Conservation (phyloP, 35 echinoderm and acorn worm genomes). For the Heliocidaris tuberculata region DNA sequence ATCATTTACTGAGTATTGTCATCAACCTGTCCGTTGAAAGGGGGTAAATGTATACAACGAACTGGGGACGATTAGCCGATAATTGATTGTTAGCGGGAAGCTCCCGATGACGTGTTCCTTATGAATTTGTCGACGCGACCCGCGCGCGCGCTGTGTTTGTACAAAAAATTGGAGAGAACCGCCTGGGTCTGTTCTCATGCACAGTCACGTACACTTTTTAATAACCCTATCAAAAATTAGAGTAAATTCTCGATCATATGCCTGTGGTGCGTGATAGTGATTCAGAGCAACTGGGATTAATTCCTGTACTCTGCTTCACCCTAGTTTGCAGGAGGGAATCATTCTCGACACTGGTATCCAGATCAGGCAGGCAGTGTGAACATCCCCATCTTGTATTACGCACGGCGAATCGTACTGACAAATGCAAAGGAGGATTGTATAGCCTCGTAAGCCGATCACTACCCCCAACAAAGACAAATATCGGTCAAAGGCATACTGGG, state of each 20-base stretch:
- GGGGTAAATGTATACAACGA: background rate
- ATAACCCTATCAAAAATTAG: background rate
- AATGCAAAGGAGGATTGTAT: background rate
- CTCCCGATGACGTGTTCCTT: background rate
- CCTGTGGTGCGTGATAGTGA: background rate
- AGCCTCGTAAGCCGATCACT: background rate
- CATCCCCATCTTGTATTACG: background rate
- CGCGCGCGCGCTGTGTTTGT: background rate
- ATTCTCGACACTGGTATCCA: background rate
- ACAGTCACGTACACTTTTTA: background rate
- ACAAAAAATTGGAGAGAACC: background rate
- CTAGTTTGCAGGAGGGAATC: too few relatives aligned
- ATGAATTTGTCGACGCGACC: background rate
- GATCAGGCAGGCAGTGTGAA: background rate
- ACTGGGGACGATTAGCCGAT: background rate
- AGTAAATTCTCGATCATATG: background rate
- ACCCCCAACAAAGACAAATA: constrained; percentile 11
- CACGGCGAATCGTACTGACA: background rate
- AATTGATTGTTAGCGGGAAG: constrained; percentile 7
- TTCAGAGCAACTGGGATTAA: background rate
- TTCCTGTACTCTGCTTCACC: background rate
- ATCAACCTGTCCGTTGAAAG: background rate
- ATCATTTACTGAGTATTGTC: background rate
- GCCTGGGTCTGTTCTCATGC: background rate
- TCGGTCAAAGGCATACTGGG: background rate